phyloP scores from a whole-genome alignment of 2,797 vertebrate species.

The Sebastes itinus region DNA sequence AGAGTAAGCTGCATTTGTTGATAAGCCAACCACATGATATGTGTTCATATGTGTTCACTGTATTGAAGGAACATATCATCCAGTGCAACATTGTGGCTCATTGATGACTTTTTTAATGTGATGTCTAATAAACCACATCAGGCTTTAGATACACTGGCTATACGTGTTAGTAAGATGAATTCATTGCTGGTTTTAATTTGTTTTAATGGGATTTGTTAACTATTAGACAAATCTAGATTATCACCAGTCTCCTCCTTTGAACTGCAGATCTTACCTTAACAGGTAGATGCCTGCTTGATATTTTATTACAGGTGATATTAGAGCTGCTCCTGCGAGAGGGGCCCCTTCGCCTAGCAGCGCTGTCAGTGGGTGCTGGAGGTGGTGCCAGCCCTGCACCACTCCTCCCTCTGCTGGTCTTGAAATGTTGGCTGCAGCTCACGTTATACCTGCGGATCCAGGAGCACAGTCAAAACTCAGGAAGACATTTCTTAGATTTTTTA shows the following conservation, averaged over 20 bases:
- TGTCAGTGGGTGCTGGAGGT: constrained; percentile 74
- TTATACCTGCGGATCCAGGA: constrained; percentile 87
- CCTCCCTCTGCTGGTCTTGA: constrained; percentile 90
- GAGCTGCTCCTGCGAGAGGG: constrained; percentile 90
- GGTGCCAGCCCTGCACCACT: constrained; percentile 70
- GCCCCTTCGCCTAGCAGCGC: constrained; percentile 83
- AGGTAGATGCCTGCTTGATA: constrained; percentile 87
- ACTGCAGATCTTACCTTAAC: constrained; percentile 77
- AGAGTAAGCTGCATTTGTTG: background rate
- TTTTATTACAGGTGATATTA: constrained; percentile 87
- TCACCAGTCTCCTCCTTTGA: background rate
- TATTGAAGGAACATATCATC: no score
- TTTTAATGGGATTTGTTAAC: background rate
- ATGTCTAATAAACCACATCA: background rate
- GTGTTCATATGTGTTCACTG: no score
- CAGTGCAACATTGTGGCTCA: no score
- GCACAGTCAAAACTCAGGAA: background rate
- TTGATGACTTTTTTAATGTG: no score
- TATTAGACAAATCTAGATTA: background rate
- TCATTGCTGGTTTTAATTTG: background rate
- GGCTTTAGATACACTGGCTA: background rate
- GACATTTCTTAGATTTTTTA: background rate
- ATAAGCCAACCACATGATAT: background rate
- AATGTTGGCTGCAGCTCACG: constrained; percentile 96
- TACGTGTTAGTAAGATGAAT: background rate